Evolutionary conservation across 1,140 invertebrate genomes (phyloP).

Genomic region (Ooceraea biroi): DNA sequence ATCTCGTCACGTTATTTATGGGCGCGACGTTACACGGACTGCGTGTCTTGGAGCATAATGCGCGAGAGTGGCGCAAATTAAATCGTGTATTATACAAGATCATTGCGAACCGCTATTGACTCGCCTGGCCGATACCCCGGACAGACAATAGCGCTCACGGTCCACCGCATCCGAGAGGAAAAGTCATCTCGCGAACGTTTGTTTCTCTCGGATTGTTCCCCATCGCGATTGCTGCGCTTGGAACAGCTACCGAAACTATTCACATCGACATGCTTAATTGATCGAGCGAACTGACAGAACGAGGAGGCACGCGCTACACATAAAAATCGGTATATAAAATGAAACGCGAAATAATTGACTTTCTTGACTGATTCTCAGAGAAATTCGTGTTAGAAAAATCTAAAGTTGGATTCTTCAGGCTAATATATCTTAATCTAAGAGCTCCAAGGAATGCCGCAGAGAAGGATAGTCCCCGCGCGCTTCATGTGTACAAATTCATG

Average conservation of each 20-base stretch:
- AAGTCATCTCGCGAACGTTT: constrained; percentile 34
- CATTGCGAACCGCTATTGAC: constrained; percentile 22
- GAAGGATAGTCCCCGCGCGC: too few species aligned
- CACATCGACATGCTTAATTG: neutral
- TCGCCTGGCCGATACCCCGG: neutral
- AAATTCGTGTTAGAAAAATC: too few species aligned
- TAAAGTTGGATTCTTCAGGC: too few species aligned
- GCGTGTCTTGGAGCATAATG: neutral
- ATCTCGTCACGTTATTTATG: constrained; percentile 48
- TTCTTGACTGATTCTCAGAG: too few species aligned
- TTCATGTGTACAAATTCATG: too few species aligned
- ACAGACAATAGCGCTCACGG: constrained; percentile 36
- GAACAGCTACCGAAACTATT: constrained; percentile 5
- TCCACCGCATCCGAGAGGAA: constrained; percentile 33
- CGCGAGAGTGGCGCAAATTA: constrained; percentile 23
- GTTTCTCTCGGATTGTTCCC: neutral
- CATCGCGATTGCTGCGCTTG: neutral
- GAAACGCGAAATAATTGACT: too few species aligned
- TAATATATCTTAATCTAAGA: too few species aligned
- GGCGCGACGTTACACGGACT: constrained; percentile 40
- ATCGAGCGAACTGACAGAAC: neutral
- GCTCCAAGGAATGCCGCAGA: too few species aligned
- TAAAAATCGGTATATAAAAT: too few species aligned
- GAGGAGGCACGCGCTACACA: too few species aligned
- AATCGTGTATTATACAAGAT: constrained; percentile 45